Conservation (phyloP, 2,797 vertebrate genomes). For the Fistularia tabacaria region DNA sequence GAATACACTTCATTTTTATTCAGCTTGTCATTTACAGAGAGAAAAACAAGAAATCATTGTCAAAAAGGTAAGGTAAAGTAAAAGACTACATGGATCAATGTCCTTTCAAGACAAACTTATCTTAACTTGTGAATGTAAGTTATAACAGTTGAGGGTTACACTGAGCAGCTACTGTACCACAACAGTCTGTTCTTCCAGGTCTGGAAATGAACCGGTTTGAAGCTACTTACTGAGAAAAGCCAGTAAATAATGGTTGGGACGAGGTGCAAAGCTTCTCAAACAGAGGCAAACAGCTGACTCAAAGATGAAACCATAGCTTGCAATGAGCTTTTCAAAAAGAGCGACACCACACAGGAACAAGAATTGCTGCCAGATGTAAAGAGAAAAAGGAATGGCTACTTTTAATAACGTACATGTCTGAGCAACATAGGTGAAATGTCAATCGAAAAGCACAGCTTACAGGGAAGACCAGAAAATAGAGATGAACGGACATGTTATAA, state of each 20-base stretch:
- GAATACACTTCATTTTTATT: constrained; percentile 64
- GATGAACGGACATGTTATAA: constrained; percentile 51
- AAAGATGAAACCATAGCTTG: constrained; percentile 5
- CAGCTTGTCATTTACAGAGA: constrained; percentile 55
- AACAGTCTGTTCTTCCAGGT: constrained; percentile 18
- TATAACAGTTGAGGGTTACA: constrained; percentile 25
- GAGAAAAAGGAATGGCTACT: constrained; percentile 50
- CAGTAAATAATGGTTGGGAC: constrained; percentile 4
- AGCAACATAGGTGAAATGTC: constrained; percentile 19
- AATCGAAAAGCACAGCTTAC: constrained; percentile 37
- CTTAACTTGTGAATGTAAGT: constrained; percentile 42
- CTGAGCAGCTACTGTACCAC: constrained; percentile 46
- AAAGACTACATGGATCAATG: constrained; percentile 56
- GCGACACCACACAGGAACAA: constrained; percentile 32
- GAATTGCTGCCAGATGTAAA: constrained; percentile 23
- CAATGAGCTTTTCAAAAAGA: constrained; percentile 16
- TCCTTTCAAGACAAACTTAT: constrained; percentile 46
- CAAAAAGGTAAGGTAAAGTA: constrained; percentile 26
- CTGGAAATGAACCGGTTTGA: constrained; percentile 17
- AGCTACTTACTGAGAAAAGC: constrained; percentile 8
- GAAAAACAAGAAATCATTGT: constrained; percentile 27
- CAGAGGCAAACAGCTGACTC: neutral
- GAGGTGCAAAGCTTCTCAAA: neutral
- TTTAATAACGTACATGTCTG: constrained; percentile 41
- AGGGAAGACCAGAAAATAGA: constrained; percentile 46